Evolutionary conservation across 2,113 vertebrate species (phyloP).

Genomic region (Datnioides undecimradiatus): DNA sequence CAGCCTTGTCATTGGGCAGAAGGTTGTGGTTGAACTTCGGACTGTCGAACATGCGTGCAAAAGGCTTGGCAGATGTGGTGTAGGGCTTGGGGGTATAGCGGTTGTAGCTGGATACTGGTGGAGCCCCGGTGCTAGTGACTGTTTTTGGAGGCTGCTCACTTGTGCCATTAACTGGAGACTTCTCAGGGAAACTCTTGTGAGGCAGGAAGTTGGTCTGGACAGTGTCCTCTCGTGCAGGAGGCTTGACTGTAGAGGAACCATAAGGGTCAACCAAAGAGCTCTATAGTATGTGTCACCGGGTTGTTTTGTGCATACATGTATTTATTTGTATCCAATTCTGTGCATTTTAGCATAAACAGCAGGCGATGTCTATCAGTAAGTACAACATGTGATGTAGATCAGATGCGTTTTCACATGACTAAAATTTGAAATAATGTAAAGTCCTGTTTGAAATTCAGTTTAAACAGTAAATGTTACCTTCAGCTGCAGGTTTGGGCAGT

Average conservation of each 20-base stretch:
- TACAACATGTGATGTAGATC: background rate
- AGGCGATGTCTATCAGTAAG: background rate
- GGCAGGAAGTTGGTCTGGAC: slow-evolving; percentile 90
- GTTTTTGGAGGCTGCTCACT: slow-evolving; percentile 85
- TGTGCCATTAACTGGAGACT: slow-evolving; percentile 87
- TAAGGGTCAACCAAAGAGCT: slow-evolving; percentile 75
- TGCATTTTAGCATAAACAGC: background rate
- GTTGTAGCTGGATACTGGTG: slow-evolving; percentile 84
- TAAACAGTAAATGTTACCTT: slow-evolving; percentile 83
- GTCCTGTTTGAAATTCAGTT: background rate
- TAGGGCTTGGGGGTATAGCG: slow-evolving; percentile 90
- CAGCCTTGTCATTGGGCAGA: slow-evolving; percentile 92
- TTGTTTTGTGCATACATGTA: background rate
- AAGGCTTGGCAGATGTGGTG: slow-evolving; percentile 89
- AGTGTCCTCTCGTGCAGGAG: slow-evolving; percentile 87
- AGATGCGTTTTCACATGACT: background rate
- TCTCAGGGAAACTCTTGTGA: slow-evolving; percentile 92
- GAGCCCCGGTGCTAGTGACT: slow-evolving; percentile 44
- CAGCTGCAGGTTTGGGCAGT: slow-evolving; percentile 89
- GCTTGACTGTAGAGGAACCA: slow-evolving; percentile 81
- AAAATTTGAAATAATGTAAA: background rate
- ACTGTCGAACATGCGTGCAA: slow-evolving; percentile 97
- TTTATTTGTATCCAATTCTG: background rate
- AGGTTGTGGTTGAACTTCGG: slow-evolving; percentile 99
- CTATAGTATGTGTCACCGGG: background rate